Evolutionary conservation across 2,888 invertebrate species (phyloP), one percentile per base, ranked within the genome.

Genomic region (Xylophagus ater): DNA sequence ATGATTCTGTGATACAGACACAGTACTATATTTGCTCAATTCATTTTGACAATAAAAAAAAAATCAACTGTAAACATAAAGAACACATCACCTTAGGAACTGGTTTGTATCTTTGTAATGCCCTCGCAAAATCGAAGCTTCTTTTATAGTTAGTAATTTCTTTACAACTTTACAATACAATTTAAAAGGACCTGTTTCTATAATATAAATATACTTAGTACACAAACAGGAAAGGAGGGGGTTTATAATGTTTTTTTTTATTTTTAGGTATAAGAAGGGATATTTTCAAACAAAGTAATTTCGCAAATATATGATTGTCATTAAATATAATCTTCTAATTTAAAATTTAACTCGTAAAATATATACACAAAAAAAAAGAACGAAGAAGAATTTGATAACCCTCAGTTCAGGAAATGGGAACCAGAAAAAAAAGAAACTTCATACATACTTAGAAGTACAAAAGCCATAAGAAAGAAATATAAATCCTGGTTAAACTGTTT

Each of bases 321-420:
- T 44, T 44, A 44, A 44, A 44, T 44, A 41, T 44, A 44, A 44
- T 44, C 44, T 44, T 44, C 41, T 44, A 44, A 44, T 44, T 44
- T 44, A 44, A 44, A 44, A 44, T 44, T 41, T 41, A 36, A 38
- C 41, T 44, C 44, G 41, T 44, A 44, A 44, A 44, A 41, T 36
- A 21, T 38, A 18, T 38, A 38, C 19, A n/a, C 14, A 12, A 33
- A 32, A 32, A 32, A 32, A 38, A 38, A 38, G 32, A 13, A 12
- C n/a, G 18, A 31, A 24, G 32, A 18, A 4, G 26, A 38, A 32
- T 19, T 17, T 32, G 10, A n/a, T n/a, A n/a, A n/a, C n/a, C n/a
- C n/a, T n/a, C n/a, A n/a, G n/a, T n/a, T n/a, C n/a, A n/a, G n/a
- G n/a, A n/a, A n/a, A n/a, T n/a, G n/a, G n/a, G n/a, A n/a, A n/a